phyloP scores from a whole-genome alignment of 2,113 vertebrate species.

The Thunnus thynnus region DNA sequence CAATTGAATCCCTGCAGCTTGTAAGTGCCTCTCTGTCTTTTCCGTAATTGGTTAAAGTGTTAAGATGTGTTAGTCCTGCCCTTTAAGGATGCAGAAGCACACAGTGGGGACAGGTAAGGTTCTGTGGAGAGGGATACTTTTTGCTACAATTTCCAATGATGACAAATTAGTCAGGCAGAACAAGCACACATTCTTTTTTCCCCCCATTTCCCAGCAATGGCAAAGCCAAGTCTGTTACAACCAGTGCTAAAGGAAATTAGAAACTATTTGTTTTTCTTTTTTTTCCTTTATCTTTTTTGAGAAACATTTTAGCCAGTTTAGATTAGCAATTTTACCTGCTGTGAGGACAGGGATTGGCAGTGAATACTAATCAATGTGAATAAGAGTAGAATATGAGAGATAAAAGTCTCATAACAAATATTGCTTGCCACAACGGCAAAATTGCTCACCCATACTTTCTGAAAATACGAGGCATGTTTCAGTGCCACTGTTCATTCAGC shows the following conservation, averaged over 20 bases:
- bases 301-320: not conserved
- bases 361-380: not conserved
- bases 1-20: constrained; percentile 5
- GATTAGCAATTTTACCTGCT: not conserved
- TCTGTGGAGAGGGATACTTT: not conserved
- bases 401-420: not conserved
- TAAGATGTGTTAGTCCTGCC: not conserved
- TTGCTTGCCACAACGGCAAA: not conserved
- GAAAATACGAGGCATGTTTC: not conserved
- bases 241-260: not conserved
- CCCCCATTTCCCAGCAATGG: not conserved
- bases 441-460: not conserved
- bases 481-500: not conserved
- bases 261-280: too few relatives aligned
- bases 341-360: not conserved
- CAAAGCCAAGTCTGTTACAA: not conserved
- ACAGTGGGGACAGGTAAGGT: not conserved
- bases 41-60: constrained; percentile 9
- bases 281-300: not conserved
- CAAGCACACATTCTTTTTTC: not conserved
- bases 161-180: not conserved
- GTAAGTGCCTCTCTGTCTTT: not conserved
- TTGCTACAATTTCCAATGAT: not conserved
- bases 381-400: not conserved
- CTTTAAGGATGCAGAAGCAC: constrained; percentile 7